These are phyloP conservation scores for Clanis bilineata DNA, from an alignment of 2,888 invertebrate genomes.

Conservation along the genomic window DNA sequence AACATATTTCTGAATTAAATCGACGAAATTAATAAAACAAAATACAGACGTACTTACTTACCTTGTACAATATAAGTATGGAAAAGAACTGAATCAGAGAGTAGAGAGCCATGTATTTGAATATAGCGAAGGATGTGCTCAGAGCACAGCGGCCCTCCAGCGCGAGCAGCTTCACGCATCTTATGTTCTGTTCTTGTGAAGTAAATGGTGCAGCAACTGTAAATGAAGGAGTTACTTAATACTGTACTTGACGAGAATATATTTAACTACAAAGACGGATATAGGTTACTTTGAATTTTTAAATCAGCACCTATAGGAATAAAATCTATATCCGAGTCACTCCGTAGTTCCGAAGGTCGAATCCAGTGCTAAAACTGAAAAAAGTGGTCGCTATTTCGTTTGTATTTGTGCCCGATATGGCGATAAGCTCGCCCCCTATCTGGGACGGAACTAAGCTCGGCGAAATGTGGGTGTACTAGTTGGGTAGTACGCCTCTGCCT, in stretches of 20 bases:
- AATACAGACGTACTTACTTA: conserved; percentile 57
- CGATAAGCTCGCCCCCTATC: no score
- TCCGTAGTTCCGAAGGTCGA: no score
- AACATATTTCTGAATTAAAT: no score
- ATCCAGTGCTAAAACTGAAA: no score
- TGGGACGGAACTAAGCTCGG: no score
- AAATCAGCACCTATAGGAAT: no score
- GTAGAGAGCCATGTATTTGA: conserved; percentile 96
- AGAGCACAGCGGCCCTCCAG: conserved; percentile 93
- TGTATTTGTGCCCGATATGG: no score
- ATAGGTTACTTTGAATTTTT: no score
- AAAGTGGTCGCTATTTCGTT: no score
- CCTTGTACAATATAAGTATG: conserved; percentile 89
- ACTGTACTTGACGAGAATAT: not conserved
- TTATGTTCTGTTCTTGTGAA: conserved; percentile 90
- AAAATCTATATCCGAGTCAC: no score
- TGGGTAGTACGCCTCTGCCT: no score
- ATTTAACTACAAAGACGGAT: not conserved
- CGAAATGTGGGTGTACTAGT: no score
- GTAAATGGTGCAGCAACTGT: conserved; percentile 95
- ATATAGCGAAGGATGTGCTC: conserved; percentile 94
- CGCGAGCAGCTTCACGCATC: conserved; percentile 90
- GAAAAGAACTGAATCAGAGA: conserved; percentile 94
- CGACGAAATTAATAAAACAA: not conserved
- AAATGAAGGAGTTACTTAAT: conserved; percentile 22